Percentiles rank a stretch among this genome's conserved stretches.
Evolutionary conservation across 2,113 vertebrate species (phyloP).

Genomic region (Cheilinus undulatus): DNA sequence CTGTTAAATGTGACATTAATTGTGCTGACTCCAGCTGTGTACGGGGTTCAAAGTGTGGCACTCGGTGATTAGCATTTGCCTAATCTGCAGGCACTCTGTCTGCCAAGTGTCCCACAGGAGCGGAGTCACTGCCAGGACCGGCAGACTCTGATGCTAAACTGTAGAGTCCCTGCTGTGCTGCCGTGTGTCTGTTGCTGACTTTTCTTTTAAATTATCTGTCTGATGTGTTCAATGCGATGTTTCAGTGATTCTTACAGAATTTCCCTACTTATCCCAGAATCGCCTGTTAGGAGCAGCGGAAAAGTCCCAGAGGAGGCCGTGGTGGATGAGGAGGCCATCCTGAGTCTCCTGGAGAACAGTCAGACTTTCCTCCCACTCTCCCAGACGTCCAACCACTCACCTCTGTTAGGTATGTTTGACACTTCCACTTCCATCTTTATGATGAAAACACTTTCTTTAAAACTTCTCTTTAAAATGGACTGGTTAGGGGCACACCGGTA

Average conservation of each 20-base stretch:
- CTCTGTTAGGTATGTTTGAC: slow-evolving; percentile 81
- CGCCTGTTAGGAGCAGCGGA: slow-evolving; percentile 46
- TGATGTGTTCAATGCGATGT: background rate
- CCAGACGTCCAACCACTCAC: slow-evolving; percentile 88
- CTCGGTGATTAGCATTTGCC: slow-evolving; percentile 15
- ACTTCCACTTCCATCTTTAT: background rate
- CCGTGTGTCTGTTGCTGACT: background rate
- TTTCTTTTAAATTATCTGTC: background rate
- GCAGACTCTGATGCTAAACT: slow-evolving; percentile 11
- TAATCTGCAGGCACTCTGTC: slow-evolving; percentile 30
- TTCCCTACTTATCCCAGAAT: slow-evolving; percentile 69
- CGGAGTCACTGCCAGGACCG: slow-evolving; percentile 1
- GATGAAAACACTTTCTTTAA: too few relatives aligned
- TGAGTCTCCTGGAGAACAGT: slow-evolving; percentile 95
- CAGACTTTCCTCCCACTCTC: slow-evolving; percentile 91
- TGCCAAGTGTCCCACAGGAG: slow-evolving; percentile 22
- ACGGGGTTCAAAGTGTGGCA: slow-evolving; percentile 13
- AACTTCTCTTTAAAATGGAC: too few relatives aligned
- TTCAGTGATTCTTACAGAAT: slow-evolving; percentile 4
- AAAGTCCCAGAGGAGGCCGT: slow-evolving; percentile 87
- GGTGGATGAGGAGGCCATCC: slow-evolving; percentile 96
- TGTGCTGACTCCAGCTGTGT: slow-evolving; percentile 8
- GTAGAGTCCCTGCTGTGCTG: background rate
- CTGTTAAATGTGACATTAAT: slow-evolving; percentile 8
- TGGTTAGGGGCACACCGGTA: too few relatives aligned